Evolutionary conservation across 2,797 vertebrate species (phyloP), one percentile per base, ranked within the genome.

Genomic region (Miichthys miiuy): DNA sequence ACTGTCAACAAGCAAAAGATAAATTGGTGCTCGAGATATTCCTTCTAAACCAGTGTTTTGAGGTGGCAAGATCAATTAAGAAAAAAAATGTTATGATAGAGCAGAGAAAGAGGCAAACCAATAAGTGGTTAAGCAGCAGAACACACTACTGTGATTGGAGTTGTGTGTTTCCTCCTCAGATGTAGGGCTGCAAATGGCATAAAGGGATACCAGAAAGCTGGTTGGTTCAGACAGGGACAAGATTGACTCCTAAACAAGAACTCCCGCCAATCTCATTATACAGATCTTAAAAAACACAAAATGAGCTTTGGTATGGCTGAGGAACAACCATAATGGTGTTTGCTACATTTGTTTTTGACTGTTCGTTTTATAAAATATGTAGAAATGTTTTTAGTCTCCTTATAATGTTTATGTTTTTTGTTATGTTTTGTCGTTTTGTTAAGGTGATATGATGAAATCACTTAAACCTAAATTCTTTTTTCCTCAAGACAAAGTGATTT

Each of bases 1-100:
- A 75, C 83, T 82, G 85, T 90, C 88, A 88, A 75, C 82, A 65
- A 87, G 64, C 52, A 46, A 69, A 75, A 87, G 80, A 91, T 85
- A 63, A 89, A 88, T 57, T 23, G 58, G 23, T 51, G 60, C 48
- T 72, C 17, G 50, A 38, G 62, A 83, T 55, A 48, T 70, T 23
- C 51, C 66, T 61, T 81, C 80, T 46, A 46, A 88, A 82, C 38
- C 62, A 72, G 48, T 78, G 75, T 86, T 87, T 83, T 90, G 80
- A 90, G 87, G 81, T 83, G 85, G 77, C 79, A 72, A 81, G 56
- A 62, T 48, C 79, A 80, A 90, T 86, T 87, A 87, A 42, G 57
- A 65, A 66, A 72, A 65, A n/a, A 87, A 60, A 72, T 68, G 73
- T 87, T 80, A 69, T 87, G 81, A 81, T 52, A 74, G 65, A 77